Base-by-base conservation (phyloP, 2,113 vertebrate species). In the Upupa epops region DNA sequence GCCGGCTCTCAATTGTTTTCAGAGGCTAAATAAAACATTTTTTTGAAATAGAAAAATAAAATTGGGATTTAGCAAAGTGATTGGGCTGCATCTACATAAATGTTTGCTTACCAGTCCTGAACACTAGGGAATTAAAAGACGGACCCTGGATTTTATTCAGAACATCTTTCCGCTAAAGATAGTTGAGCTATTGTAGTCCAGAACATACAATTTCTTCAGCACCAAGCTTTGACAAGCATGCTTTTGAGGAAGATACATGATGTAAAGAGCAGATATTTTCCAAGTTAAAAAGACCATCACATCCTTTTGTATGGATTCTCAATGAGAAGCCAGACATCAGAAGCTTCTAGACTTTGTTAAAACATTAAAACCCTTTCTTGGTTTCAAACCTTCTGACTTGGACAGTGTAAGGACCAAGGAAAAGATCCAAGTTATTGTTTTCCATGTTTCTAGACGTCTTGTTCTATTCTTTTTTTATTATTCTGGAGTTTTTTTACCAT, bases 121-220 rank as follows among this genome's bases (percentile, higher is more conserved):
- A 75, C 42, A 63, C n/a, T 61, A 60, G 24, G 34, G 74, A 87
- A 68, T 49, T 78, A 71, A 78, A 88, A 84, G 60, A 52, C 63
- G 24, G 60, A 81, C 48, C 52, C 29, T 91, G 84, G 84, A 94
- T 82, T 78, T 92, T 77, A 70, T 92, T 65, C 52, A 81, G 69
- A 81, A 81, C 52, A 68, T 78, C 66, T 89, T 96, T 86, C 78
- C 78, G 3, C 29, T 42, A 66, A 89, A 91, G 78, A 51, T 22
- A 71, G 31, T 68, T 81, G 58, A 92, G 37, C 34, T 94, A 75
- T 87, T 86, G 87, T 79, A 60, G 70, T 69, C 71, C 88, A 83
- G 83, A 93, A 88, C 60, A 90, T 2, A 34, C 12, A 63, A 71
- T 56, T 66, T 63, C 28, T 70, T 80, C 60, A 70, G 21, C 52